Evolutionary conservation across 2,888 invertebrate species (phyloP).

Genomic region (Campaea margaritaria): DNA sequence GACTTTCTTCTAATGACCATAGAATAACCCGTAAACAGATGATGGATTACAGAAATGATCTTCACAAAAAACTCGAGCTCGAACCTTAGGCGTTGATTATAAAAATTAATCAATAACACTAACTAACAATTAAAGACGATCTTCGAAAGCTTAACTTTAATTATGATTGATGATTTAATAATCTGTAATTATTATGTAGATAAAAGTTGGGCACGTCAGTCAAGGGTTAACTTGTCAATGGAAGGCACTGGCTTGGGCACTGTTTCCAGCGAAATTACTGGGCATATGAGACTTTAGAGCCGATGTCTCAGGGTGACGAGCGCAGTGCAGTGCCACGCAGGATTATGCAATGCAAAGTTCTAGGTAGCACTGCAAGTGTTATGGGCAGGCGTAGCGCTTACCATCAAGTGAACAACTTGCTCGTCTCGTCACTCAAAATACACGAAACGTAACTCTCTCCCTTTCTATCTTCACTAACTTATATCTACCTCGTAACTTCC

Average conservation of each 20-base stretch:
- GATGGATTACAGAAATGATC: slow-evolving; percentile 21
- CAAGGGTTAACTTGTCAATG: slow-evolving; percentile 35
- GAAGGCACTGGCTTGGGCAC: neutral
- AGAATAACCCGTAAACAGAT: slow-evolving; percentile 12
- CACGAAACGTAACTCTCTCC: no score
- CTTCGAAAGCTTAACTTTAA: slow-evolving; percentile 47
- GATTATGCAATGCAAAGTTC: no score
- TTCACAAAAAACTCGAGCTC: slow-evolving; percentile 1
- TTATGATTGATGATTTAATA: slow-evolving; percentile 74
- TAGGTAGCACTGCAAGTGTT: no score
- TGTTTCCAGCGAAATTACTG: no score
- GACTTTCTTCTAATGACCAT: slow-evolving; percentile 12
- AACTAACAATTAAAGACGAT: slow-evolving; percentile 57
- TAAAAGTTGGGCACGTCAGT: slow-evolving; percentile 53
- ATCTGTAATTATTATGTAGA: slow-evolving; percentile 54
- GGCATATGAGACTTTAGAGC: no score
- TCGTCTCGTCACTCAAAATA: no score
- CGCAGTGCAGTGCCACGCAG: no score
- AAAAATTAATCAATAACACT: slow-evolving; percentile 57
- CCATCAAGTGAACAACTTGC: no score
- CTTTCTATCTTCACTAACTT: no score
- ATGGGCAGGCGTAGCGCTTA: no score
- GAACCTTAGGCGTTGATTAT: slow-evolving; percentile 28
- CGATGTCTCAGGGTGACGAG: no score
- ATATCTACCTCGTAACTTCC: no score